These are phyloP conservation scores for Contarinia nasturtii DNA, from an alignment of 1,140 invertebrate genomes.

Conservation along the genomic window DNA sequence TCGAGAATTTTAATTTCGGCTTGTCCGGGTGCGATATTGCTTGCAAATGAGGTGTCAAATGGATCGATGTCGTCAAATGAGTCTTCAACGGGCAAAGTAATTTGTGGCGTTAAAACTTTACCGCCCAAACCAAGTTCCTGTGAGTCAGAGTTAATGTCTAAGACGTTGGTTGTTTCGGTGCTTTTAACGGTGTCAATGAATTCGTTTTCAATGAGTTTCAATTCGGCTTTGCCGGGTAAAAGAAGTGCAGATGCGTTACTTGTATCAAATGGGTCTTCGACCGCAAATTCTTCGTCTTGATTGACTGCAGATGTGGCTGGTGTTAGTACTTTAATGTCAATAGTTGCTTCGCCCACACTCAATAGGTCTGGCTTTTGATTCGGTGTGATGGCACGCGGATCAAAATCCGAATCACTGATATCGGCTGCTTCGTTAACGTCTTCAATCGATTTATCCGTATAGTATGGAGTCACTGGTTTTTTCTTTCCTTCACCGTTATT, in stretches of 20 bases:
- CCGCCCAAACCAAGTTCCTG: conserved; percentile 21
- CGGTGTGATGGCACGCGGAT: conserved; percentile 30
- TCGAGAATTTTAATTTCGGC: conserved; percentile 58
- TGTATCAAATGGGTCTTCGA: conserved; percentile 60
- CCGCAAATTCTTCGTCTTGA: conserved; percentile 15
- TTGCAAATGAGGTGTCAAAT: conserved; percentile 61
- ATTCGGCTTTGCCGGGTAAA: conserved; percentile 52
- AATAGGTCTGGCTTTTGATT: conserved; percentile 27
- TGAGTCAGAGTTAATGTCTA: conserved; percentile 21
- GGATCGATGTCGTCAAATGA: conserved; percentile 37
- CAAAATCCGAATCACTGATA: conserved; percentile 33
- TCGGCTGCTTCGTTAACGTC: conserved; percentile 19
- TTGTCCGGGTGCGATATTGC: conserved; percentile 51
- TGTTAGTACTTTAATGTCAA: conserved; percentile 43
- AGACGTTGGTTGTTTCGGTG: conserved; percentile 13
- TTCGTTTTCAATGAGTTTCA: conserved; percentile 39
- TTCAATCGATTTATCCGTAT: conserved; percentile 32
- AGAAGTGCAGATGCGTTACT: conserved; percentile 47
- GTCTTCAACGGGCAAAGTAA: conserved; percentile 7
- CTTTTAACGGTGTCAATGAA: conserved; percentile 14
- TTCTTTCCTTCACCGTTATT: conserved; percentile 28
- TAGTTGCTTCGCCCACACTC: conserved; percentile 36
- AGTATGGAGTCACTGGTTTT: conserved; percentile 64
- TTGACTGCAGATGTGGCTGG: conserved; percentile 27
- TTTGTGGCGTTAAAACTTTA: conserved; percentile 20